phyloP scores from a whole-genome alignment of 2,113 vertebrate species.

The Tachysurus fulvidraco region DNA sequence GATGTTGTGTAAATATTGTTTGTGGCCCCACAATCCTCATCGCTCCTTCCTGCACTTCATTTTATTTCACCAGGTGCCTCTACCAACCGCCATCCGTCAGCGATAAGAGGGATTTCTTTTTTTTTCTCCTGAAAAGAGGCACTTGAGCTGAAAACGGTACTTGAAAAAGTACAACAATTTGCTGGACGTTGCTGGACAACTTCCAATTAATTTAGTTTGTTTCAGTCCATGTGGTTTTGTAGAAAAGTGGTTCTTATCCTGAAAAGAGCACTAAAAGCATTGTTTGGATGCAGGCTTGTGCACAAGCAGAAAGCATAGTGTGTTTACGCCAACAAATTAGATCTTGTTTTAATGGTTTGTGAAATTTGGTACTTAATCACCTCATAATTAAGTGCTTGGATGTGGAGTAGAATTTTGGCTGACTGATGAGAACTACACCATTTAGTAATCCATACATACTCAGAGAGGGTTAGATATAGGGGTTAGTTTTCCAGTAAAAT shows the following conservation, averaged over 20 bases:
- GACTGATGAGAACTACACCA: neutral
- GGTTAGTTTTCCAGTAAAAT: neutral
- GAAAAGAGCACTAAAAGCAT: neutral
- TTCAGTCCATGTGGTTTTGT: neutral
- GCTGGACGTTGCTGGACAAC: neutral
- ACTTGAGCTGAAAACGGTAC: neutral
- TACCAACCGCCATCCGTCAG: neutral
- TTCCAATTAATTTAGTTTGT: slow-evolving; percentile 12
- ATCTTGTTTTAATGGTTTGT: neutral
- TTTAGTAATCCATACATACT: neutral
- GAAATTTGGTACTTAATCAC: neutral
- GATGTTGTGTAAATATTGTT: neutral
- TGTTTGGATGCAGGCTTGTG: neutral
- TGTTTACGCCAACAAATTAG: neutral
- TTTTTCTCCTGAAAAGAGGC: neutral
- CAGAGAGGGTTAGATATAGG: neutral
- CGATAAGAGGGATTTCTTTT: neutral
- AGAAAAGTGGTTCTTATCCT: neutral
- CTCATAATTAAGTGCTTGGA: neutral
- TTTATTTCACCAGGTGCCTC: neutral
- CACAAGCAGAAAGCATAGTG: neutral
- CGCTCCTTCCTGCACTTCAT: neutral
- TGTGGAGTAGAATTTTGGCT: neutral
- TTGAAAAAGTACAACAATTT: neutral
- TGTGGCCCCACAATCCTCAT: too few species aligned